Conservation (phyloP, 2,113 vertebrate species). For the Charadrius vociferus region DNA sequence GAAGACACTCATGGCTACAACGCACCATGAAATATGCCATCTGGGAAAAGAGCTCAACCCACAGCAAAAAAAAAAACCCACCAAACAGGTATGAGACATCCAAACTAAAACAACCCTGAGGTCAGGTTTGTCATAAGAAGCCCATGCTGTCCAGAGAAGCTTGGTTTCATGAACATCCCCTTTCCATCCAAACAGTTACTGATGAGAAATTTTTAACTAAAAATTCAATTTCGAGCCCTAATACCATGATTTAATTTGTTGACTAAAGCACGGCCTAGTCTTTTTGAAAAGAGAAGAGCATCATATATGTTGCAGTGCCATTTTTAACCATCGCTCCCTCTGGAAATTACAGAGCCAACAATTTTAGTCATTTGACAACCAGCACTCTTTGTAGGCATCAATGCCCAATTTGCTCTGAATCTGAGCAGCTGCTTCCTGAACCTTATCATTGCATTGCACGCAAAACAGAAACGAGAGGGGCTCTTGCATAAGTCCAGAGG, state of each 20-base stretch:
- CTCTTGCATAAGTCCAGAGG: background rate
- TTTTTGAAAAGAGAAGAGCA: background rate
- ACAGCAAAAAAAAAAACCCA: background rate
- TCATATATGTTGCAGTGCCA: fast-evolving
- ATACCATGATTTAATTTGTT: background rate
- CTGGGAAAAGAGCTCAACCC: background rate
- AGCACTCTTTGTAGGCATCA: background rate
- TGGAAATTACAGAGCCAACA: background rate
- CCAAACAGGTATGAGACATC: background rate
- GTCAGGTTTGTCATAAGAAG: background rate
- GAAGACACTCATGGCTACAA: background rate
- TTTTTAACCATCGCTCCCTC: background rate
- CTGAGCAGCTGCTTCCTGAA: constrained; percentile 12
- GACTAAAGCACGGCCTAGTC: background rate
- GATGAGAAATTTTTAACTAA: background rate
- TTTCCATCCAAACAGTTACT: background rate
- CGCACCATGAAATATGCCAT: background rate
- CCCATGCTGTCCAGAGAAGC: background rate
- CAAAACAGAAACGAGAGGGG: background rate
- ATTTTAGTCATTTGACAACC: background rate
- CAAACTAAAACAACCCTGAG: background rate
- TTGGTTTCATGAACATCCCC: background rate
- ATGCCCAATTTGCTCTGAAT: background rate
- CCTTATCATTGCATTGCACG: background rate
- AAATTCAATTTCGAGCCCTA: background rate